Percentiles rank a stretch among this genome's conserved stretches.
These are phyloP conservation scores for Cataglyphis livida DNA, from an alignment of 2,888 invertebrate genomes.

Conservation along the genomic window DNA sequence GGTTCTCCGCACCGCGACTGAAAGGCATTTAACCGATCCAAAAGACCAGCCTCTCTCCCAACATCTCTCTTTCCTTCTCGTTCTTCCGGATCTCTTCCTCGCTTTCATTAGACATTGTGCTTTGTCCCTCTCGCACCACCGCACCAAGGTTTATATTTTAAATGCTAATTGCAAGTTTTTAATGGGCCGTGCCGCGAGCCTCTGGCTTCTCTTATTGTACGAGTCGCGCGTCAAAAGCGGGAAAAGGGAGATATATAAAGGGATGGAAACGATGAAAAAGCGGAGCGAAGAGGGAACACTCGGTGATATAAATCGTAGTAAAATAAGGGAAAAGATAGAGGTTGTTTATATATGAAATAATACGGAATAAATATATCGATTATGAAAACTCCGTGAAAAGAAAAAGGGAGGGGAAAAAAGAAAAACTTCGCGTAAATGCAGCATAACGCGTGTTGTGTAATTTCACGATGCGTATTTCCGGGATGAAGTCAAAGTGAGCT, in stretches of 20 bases:
- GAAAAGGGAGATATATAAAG: conserved; percentile 59
- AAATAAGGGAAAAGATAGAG: not conserved
- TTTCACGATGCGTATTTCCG: not conserved
- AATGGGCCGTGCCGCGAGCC: conserved; percentile 79
- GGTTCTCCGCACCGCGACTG: conserved; percentile 79
- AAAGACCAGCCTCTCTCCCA: conserved; percentile 81
- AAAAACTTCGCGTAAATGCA: not conserved
- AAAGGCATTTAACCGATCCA: conserved; percentile 85
- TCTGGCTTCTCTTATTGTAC: conserved; percentile 76
- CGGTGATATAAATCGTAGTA: conserved; percentile 27
- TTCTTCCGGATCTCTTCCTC: conserved; percentile 68
- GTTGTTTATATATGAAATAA: conserved; percentile 31
- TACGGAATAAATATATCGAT: conserved; percentile 35
- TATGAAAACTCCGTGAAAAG: conserved; percentile 28
- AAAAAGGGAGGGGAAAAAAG: not conserved
- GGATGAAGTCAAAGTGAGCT: not conserved
- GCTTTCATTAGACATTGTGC: conserved; percentile 84
- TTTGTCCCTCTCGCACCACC: conserved; percentile 77
- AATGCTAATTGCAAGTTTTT: conserved; percentile 85
- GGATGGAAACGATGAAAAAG: conserved; percentile 20
- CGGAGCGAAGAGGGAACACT: not conserved
- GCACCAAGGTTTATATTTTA: conserved; percentile 82
- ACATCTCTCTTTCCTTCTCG: conserved; percentile 75
- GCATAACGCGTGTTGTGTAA: not conserved
- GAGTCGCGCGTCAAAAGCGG: conserved; percentile 64